A percentile compares a stretch with the other conserved stretches of the same genome.
phyloP scores from a whole-genome alignment of 2,797 vertebrate species.

The Schizopygopsis malacanthus region DNA sequence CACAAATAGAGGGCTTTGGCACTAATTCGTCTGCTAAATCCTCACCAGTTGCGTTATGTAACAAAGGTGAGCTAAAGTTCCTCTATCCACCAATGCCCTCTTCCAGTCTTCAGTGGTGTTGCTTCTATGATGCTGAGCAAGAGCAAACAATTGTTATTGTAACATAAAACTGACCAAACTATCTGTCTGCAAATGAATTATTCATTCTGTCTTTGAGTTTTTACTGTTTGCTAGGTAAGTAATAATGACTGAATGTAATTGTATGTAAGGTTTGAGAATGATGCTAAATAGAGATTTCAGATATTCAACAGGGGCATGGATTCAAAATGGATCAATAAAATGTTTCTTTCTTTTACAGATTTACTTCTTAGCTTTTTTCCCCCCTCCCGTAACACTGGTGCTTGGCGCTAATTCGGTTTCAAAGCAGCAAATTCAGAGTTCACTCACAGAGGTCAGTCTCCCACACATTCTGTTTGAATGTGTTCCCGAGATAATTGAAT shows the following conservation, averaged over 20 bases:
- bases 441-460: background rate
- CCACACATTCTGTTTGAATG: background rate
- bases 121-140: conserved; percentile 40
- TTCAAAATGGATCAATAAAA: conserved; percentile 73
- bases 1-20: background rate
- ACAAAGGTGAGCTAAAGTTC: background rate
- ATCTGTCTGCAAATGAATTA: conserved; percentile 63
- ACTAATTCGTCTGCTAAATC: background rate
- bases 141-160: conserved; percentile 34
- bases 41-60: background rate
- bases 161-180: conserved; percentile 8
- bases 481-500: background rate
- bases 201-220: conserved; percentile 65
- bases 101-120: background rate
- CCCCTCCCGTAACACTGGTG: background rate
- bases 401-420: background rate
- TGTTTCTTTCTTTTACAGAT: conserved; percentile 71
- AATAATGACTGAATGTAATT: conserved; percentile 57
- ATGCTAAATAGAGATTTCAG: conserved; percentile 61
- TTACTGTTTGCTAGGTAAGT: conserved; percentile 63
- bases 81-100: background rate
- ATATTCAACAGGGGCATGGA: conserved; percentile 63
- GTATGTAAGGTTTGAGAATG: conserved; percentile 71
- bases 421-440: conserved; percentile 2
- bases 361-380: conserved; percentile 34